These are phyloP conservation scores for Pocillopora verrucosa DNA, from an alignment of 64 coral and sea anemone species.

Conservation along the genomic window DNA sequence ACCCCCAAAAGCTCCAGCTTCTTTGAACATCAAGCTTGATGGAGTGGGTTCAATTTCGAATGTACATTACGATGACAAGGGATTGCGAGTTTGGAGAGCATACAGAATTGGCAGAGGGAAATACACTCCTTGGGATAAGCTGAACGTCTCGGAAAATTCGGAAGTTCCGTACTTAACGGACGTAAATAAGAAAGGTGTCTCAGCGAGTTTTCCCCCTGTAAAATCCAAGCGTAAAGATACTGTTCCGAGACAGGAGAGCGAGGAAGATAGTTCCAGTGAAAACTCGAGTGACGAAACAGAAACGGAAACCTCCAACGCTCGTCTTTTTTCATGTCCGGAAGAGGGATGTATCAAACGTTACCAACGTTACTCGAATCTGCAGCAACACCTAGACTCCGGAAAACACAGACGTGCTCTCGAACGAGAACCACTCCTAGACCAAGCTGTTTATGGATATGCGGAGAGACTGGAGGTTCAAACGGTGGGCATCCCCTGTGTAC, in stretches of 20 bases:
- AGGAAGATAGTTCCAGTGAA: neutral
- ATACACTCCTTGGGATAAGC: neutral
- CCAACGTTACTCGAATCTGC: too few species aligned
- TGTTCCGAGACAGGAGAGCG: neutral
- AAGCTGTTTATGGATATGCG: conserved; percentile 39
- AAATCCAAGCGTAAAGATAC: conserved; percentile 22
- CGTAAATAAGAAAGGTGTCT: conserved; percentile 13
- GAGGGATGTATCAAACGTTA: neutral
- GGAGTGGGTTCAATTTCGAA: conserved; percentile 31
- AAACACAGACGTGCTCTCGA: neutral
- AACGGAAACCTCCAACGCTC: neutral
- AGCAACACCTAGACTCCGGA: too few species aligned
- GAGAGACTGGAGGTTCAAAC: conserved; percentile 37
- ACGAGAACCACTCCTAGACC: conserved; percentile 30
- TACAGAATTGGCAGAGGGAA: conserved; percentile 24
- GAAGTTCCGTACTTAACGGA: neutral
- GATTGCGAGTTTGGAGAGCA: neutral
- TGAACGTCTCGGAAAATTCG: neutral
- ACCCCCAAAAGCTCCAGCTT: neutral
- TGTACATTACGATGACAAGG: conserved; percentile 6
- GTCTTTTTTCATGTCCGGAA: too few species aligned
- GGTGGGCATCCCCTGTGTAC: neutral
- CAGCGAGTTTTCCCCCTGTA: neutral
- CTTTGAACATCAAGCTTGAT: conserved; percentile 9
- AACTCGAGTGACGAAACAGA: neutral